Evolutionary conservation across 2,113 vertebrate species (phyloP), one percentile per base, ranked within the genome.

Genomic region (Etheostoma spectabile): DNA sequence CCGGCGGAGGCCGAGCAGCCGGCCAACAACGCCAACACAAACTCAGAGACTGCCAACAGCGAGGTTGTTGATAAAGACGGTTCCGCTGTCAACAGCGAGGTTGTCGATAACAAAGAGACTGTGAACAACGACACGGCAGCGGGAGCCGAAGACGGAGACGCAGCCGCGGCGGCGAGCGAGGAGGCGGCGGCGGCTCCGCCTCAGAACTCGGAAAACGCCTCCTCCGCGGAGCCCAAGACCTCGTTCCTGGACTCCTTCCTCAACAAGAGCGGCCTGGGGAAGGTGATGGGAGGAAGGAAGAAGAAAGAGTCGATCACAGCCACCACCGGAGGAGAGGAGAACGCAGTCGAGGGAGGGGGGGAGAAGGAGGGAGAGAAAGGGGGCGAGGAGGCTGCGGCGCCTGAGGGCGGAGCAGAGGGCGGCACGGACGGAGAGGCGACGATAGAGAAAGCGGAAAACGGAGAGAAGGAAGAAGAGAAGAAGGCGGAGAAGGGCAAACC

Each of bases 201-300:
- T 18, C 91, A 89, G 69, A 88, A 70, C 80, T 88, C 88, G 0
- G 95, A 95, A 76, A 91, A 80, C 19, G 30, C 89, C 80, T 56
- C 90, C 53, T 77, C 80, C 3, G 38, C 90, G 1, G 95, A 95
- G 66, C 89, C 83, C 86, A 96, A 95, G 93, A 89, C 93, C 66
- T 93, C 93, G 3, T 94, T 95, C 86, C 91, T 94, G 84, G 94
- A 94, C 85, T 95, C 95, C 35, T 95, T 96, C 91, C 92, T 95
- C 77, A 95, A 95, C 87, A 95, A 95, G 89, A 95, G 95, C 12
- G 95, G 95, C 15, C 91, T 96, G 87, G 95, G 94, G 18, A 96
- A 95, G 84, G 95, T 95, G 69, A 95, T 95, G 93, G 91, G 86
- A 24, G 94, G 93, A 8, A 90, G 92, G 81, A 96, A 95, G 90